Conservation (phyloP, 1,140 invertebrate species). For the Papilio polytes region DNA sequence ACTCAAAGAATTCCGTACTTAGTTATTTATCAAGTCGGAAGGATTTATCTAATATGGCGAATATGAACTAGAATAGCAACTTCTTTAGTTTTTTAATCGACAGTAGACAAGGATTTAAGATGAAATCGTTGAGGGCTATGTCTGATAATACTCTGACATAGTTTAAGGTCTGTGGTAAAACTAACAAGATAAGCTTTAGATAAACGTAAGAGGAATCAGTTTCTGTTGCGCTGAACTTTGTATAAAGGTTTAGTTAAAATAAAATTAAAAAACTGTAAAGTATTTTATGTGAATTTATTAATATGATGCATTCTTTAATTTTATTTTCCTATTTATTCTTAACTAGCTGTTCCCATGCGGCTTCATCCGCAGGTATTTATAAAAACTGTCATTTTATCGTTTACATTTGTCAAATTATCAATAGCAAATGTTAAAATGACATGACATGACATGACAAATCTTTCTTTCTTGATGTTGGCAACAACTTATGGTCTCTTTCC, state of each 20-base stretch:
- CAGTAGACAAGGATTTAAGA: background rate
- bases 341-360: no score
- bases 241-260: background rate
- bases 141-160: background rate
- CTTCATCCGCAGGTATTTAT: no score
- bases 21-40: background rate
- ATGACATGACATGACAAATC: no score
- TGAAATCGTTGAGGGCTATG: conserved; percentile 1
- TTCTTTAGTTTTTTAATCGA: background rate
- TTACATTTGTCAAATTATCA: no score
- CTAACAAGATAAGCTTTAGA: background rate
- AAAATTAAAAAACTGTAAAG: background rate
- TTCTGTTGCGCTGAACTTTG: background rate
- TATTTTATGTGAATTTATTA: background rate
- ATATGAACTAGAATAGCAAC: background rate
- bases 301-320: background rate
- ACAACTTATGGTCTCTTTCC: no score
- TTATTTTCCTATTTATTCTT: background rate
- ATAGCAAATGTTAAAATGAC: no score
- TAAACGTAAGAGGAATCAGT: background rate
- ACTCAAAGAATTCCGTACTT: background rate
- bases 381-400: no score
- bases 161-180: background rate
- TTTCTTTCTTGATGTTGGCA: no score
- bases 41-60: background rate